A percentile compares a stretch with the other conserved stretches of the same genome.
phyloP scores from a whole-genome alignment of 2,888 invertebrate species.

The Melikaiella ostensackeni region DNA sequence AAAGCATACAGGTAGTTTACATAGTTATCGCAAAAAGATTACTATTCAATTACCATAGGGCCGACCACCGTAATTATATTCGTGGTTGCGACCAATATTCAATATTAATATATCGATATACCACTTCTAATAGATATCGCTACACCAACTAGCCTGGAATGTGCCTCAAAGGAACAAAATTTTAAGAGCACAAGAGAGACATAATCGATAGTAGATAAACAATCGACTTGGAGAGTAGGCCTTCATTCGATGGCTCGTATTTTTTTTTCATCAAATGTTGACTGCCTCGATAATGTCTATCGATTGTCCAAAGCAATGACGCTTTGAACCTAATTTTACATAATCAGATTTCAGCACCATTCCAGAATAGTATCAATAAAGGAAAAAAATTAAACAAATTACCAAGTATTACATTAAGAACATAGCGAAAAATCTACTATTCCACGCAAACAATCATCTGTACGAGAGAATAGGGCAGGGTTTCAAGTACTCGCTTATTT shows the following conservation, averaged over 20 bases:
- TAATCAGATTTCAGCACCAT: slow-evolving; percentile 57
- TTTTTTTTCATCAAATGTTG: slow-evolving; percentile 28
- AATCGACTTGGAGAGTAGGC: background rate
- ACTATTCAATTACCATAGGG: slow-evolving; percentile 65
- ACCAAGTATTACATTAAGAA: slow-evolving; percentile 60
- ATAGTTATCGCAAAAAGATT: slow-evolving; percentile 73
- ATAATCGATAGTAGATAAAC: slow-evolving; percentile 11
- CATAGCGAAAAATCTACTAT: slow-evolving; percentile 51
- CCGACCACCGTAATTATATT: slow-evolving; percentile 70
- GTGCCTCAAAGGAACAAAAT: slow-evolving; percentile 61
- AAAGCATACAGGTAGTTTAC: slow-evolving; percentile 86
- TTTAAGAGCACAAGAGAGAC: slow-evolving; percentile 43
- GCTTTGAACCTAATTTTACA: slow-evolving; percentile 26
- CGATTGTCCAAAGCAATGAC: slow-evolving; percentile 34
- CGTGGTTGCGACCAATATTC: slow-evolving; percentile 68
- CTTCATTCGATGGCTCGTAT: slow-evolving; percentile 29
- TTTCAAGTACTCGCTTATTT: slow-evolving; percentile 34
- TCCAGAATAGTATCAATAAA: slow-evolving; percentile 66
- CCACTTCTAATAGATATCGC: slow-evolving; percentile 72
- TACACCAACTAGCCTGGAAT: slow-evolving; percentile 74
- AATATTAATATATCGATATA: slow-evolving; percentile 70
- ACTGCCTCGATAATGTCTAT: slow-evolving; percentile 29
- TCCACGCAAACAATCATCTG: slow-evolving; percentile 38
- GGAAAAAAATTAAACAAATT: slow-evolving; percentile 57
- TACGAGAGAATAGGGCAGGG: slow-evolving; percentile 37